A percentile compares a stretch with the other conserved stretches of the same genome.
Evolutionary conservation across 2,888 invertebrate species (phyloP).

Genomic region (Eupithecia exiguata): DNA sequence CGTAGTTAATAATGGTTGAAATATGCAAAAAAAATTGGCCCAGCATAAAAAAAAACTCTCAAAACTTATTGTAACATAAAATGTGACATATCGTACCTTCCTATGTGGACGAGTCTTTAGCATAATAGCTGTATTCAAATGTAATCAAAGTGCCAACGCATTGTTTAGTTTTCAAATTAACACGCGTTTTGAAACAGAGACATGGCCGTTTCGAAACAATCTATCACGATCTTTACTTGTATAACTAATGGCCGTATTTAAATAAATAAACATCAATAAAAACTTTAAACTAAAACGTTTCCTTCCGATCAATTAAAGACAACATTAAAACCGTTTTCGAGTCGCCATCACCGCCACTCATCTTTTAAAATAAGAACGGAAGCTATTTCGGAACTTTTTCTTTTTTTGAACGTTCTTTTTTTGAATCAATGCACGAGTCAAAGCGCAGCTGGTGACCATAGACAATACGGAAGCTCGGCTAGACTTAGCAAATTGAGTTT

Average conservation of each 20-base stretch:
- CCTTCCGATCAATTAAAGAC: conserved; percentile 28
- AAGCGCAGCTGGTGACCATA: conserved; percentile 45
- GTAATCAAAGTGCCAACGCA: conserved; percentile 22
- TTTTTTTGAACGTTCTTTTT: conserved; percentile 28
- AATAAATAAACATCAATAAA: conserved; percentile 10
- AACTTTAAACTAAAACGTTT: conserved; percentile 11
- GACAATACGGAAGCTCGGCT: conserved; percentile 70
- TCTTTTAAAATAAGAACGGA: conserved; percentile 43
- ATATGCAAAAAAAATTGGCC: no score
- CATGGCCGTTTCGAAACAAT: conserved; percentile 38
- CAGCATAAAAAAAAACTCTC: no score
- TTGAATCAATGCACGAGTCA: conserved; percentile 37
- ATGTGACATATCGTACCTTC: no score
- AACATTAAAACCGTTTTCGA: conserved; percentile 37
- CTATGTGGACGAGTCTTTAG: conserved; percentile 34
- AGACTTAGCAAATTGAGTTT: conserved; percentile 79
- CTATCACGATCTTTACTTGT: conserved; percentile 20
- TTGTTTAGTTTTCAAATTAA: conserved; percentile 41
- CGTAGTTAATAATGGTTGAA: no score
- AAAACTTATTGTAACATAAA: no score
- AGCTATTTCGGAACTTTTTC: conserved; percentile 42
- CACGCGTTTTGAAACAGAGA: conserved; percentile 46
- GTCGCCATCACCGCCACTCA: conserved; percentile 39
- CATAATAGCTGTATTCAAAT: conserved; percentile 39
- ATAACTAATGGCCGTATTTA: conserved; percentile 5